Percentiles rank a stretch among this genome's conserved stretches.
Conservation (phyloP, 2,888 invertebrate species). For the Terebella lapidaria region DNA sequence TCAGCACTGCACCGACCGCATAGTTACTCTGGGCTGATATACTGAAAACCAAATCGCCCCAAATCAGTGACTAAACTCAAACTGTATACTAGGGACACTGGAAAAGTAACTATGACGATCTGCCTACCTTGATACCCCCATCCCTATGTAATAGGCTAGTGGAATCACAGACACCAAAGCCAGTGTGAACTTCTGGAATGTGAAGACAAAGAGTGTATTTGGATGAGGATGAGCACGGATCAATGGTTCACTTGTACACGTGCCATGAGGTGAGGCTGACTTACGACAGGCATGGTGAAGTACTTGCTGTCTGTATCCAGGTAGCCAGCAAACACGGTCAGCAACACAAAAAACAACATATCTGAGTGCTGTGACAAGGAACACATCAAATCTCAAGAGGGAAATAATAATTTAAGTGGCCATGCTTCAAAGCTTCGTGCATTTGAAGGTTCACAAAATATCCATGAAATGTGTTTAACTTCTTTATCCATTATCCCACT, state of each 20-base stretch:
- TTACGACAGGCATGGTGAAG: background rate
- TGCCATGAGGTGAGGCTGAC: no score
- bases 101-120: no score
- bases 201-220: background rate
- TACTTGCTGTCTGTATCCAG: background rate
- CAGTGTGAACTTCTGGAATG: conserved; percentile 3
- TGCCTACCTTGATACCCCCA: conserved; percentile 10
- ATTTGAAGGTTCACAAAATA: no score
- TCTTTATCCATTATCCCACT: no score
- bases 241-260: no score
- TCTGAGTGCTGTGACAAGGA: background rate
- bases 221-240: background rate
- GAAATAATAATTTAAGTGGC: no score
- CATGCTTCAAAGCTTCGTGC: no score
- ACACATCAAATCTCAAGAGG: no score
- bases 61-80: no score
- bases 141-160: conserved; percentile 8
- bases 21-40: conserved; percentile 47
- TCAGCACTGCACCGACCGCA: conserved; percentile 46
- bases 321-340: background rate
- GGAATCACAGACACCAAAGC: conserved; percentile 5
- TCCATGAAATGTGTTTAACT: no score
- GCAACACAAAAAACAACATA: background rate
- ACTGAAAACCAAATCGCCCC: conserved; percentile 25
- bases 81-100: no score